Evolutionary conservation across 2,888 invertebrate genomes (phyloP), one percentile per base, ranked within the genome.

Genomic region (Panzeria rudis): DNA sequence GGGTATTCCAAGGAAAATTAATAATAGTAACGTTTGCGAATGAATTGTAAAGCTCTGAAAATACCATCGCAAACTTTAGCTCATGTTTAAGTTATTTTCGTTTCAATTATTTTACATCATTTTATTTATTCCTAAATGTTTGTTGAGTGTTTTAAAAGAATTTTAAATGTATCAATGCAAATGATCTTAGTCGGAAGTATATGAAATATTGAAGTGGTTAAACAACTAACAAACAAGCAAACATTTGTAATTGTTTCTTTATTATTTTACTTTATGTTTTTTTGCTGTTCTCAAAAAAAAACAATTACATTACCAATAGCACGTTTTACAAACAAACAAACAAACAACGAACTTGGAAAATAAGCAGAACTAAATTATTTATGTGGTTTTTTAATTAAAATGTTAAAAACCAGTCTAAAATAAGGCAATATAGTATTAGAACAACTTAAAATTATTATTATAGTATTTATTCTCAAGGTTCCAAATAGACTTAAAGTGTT

Each of bases 351-450:
- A 35, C 11, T 23, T 38, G 38, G 17, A 64, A 20, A 62, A 38
- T 52, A 47, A 56, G 56, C 32, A 17, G 41, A 50, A 69, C 50
- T 52, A 69, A 61, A 50, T 66, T 17, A 25, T 17, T 38, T 25
- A 29, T 35, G 9, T 38, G 9, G 3, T 3, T 54, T 75, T 50
- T 73, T 44, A 56, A 78, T 32, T 52, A 41, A 78, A 69, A 7
- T 69, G 76, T 68, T 59, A 15, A 64, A 78, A 78, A 69, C 78
- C 69, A 32, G 78, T 78, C 35, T 23, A 23, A 69, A 38, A 61
- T 62, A 68, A 68, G 38, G 17, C 52, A 61, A 69, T 69, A 13
- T 38, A 13, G 50, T 50, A 38, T 68, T 66, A 32, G 32, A 78
- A 52, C 61, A 52, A 52, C 15, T 52, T n/a, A 11, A 38, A 29